Evolutionary conservation across 2,797 vertebrate species (phyloP).

Genomic region (Tenualosa thibaudeaui): DNA sequence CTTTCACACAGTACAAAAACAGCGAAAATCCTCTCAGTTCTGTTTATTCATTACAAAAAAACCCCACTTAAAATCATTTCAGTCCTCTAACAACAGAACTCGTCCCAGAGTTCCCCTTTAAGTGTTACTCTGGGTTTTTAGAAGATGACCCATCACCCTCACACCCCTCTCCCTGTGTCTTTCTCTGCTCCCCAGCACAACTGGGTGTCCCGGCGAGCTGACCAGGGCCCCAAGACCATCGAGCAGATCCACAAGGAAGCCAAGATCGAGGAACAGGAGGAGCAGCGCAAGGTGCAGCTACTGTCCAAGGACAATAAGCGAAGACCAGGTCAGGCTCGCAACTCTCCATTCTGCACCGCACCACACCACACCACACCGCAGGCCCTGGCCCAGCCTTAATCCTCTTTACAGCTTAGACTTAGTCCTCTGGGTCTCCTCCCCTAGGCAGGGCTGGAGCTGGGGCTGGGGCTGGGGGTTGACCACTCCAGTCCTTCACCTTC

Average conservation of each 20-base stretch:
- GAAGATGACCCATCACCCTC: neutral
- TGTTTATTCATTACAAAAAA: too few species aligned
- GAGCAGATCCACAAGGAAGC: constrained; percentile 90
- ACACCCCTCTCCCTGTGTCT: neutral
- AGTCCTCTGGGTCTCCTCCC: neutral
- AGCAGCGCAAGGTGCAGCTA: constrained; percentile 87
- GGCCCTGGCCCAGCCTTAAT: constrained; percentile 30
- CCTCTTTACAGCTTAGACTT: constrained; percentile 36
- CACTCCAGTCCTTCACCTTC: neutral
- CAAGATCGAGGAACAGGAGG: constrained; percentile 87
- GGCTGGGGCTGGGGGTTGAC: too few species aligned
- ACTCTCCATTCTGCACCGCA: too few species aligned
- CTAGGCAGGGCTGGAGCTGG: neutral
- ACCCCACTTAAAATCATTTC: too few species aligned
- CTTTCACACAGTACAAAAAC: too few species aligned
- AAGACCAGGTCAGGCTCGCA: constrained; percentile 80
- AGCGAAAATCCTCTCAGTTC: too few species aligned
- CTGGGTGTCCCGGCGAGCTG: constrained; percentile 84
- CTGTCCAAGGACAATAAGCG: constrained; percentile 97
- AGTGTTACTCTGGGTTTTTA: too few species aligned
- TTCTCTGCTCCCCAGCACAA: constrained; percentile 70
- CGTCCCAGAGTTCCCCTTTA: too few species aligned
- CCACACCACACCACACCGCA: constrained; percentile 25
- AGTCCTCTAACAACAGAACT: too few species aligned
- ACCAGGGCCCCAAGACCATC: constrained; percentile 87